These are phyloP conservation scores for Seriola dumerili DNA, from an alignment of 2,113 vertebrate species.

Conservation along the genomic window DNA sequence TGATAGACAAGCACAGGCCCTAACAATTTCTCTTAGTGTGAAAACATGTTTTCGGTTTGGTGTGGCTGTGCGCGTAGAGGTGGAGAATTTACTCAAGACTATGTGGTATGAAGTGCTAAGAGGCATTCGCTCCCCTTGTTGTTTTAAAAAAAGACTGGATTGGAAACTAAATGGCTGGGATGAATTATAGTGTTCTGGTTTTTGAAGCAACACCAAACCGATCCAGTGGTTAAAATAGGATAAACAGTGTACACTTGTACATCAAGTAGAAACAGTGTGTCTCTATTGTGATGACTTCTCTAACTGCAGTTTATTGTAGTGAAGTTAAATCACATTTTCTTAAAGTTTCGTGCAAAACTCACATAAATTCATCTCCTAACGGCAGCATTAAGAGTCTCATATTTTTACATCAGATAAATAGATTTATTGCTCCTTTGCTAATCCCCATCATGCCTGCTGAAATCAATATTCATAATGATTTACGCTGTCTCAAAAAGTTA, in stretches of 20 bases:
- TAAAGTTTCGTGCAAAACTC: background rate
- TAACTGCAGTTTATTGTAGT: background rate
- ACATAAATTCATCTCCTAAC: background rate
- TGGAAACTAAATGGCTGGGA: slow-evolving; percentile 27
- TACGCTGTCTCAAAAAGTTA: background rate
- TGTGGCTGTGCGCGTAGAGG: background rate
- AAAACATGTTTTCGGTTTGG: slow-evolving; percentile 2
- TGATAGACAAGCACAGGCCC: background rate
- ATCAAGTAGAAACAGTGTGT: slow-evolving; percentile 6
- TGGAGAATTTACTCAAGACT: slow-evolving; percentile 18
- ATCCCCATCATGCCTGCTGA: background rate
- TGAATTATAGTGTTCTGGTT: slow-evolving; percentile 49
- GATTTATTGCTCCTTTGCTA: slow-evolving; percentile 29
- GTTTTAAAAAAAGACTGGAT: slow-evolving; percentile 11
- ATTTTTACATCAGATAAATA: slow-evolving; percentile 17
- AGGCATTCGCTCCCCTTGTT: slow-evolving; percentile 14
- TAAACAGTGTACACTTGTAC: slow-evolving; percentile 38
- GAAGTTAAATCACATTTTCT: background rate
- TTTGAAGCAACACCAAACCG: slow-evolving; percentile 49
- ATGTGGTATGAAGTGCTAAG: slow-evolving; percentile 24
- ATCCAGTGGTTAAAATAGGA: slow-evolving; percentile 36
- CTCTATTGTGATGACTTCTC: background rate
- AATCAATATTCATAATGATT: slow-evolving; percentile 28
- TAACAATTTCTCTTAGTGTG: background rate
- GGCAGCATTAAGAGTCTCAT: background rate